These are phyloP conservation scores for Thereva unica DNA, from an alignment of 2,888 invertebrate species.

Conservation along the genomic window DNA sequence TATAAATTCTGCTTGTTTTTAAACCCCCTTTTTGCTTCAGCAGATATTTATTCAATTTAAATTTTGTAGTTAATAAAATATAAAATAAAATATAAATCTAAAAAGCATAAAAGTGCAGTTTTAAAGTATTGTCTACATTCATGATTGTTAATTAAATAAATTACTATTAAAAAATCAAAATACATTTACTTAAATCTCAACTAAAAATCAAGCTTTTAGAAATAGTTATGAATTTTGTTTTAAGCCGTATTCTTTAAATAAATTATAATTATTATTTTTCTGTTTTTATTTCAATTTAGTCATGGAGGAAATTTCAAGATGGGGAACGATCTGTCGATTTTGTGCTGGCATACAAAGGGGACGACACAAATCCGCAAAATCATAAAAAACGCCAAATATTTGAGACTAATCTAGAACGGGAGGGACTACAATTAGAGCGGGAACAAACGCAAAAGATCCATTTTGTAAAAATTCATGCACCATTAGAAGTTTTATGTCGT, in stretches of 20 bases:
- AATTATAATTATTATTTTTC: constrained; percentile 14
- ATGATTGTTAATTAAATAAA: no score
- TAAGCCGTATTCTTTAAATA: background rate
- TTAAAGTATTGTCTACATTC: no score
- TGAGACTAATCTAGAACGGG: constrained; percentile 65
- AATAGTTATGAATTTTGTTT: background rate
- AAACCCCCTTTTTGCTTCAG: no score
- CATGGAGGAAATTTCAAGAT: constrained; percentile 62
- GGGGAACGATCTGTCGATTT: constrained; percentile 64
- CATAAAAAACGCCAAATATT: constrained; percentile 62
- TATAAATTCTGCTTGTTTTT: no score
- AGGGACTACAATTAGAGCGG: constrained; percentile 66
- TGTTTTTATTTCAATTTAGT: constrained; percentile 52
- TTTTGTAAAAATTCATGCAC: constrained; percentile 76
- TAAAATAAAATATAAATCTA: no score
- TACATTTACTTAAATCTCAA: no score
- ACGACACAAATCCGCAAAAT: constrained; percentile 53
- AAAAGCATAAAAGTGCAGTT: no score
- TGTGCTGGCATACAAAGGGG: constrained; percentile 65
- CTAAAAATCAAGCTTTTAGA: constrained; percentile 26
- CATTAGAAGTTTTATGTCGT: constrained; percentile 69
- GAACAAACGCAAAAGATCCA: constrained; percentile 67
- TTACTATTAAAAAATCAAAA: no score
- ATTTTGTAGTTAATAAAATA: no score
- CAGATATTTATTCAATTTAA: no score